Percentiles rank a stretch among this genome's conserved stretches.
Evolutionary conservation across 1,140 invertebrate species (phyloP).

Genomic region (Homarus americanus): DNA sequence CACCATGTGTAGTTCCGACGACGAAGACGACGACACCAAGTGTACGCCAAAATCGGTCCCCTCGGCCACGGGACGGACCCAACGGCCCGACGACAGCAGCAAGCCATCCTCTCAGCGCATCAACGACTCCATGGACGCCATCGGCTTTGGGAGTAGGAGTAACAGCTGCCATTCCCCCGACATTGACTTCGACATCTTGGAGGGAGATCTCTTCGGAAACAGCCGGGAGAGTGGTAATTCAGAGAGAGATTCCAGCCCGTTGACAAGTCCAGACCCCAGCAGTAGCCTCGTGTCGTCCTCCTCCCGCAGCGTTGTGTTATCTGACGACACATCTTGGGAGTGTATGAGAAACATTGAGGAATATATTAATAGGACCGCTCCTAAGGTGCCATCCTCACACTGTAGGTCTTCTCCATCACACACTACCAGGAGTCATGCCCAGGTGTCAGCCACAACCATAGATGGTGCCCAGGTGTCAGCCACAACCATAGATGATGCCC

Average conservation of each 20-base stretch:
- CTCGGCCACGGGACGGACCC: no score
- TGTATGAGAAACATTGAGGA: no score
- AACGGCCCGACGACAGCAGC: no score
- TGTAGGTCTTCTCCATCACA: no score
- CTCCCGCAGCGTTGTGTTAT: neutral
- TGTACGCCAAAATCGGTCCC: no score
- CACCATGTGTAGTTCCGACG: neutral
- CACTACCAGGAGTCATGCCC: no score
- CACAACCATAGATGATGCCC: neutral
- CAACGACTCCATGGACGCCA: neutral
- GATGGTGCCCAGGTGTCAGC: neutral
- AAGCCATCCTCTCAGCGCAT: neutral
- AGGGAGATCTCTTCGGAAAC: slow-evolving; percentile 34
- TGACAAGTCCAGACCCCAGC: no score
- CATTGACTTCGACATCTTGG: slow-evolving; percentile 43
- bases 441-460: neutral
- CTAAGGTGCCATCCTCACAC: no score
- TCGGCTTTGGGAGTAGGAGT: neutral
- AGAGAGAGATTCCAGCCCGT: neutral
- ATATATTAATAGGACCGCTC: no score
- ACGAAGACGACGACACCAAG: neutral
- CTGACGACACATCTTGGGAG: neutral
- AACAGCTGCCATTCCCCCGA: neutral
- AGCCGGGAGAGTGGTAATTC: neutral
- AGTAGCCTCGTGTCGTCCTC: no score